Evolutionary conservation across 1,140 invertebrate species (phyloP).

Genomic region (Anastrepha obliqua): DNA sequence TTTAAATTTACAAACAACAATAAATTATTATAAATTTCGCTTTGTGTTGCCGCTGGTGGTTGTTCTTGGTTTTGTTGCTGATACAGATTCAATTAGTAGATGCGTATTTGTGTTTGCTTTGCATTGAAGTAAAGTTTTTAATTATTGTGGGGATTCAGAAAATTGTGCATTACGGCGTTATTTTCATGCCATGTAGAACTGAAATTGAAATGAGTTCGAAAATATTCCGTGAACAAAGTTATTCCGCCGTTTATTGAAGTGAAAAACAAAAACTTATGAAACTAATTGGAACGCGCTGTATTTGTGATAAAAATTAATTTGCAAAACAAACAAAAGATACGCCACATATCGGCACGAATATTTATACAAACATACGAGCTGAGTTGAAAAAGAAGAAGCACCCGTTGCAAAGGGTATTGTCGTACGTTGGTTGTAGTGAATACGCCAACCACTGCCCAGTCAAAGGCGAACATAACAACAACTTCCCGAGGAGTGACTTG

Average conservation of each 20-base stretch:
- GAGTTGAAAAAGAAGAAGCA: constrained; percentile 23
- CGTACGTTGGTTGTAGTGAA: not conserved
- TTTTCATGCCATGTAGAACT: too few species aligned
- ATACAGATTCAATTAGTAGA: too few species aligned
- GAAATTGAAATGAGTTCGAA: too few species aligned
- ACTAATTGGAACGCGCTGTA: constrained; percentile 37
- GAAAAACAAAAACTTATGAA: not conserved
- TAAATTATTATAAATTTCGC: not conserved
- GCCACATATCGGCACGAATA: not conserved
- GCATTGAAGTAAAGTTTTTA: too few species aligned
- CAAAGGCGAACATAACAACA: not conserved
- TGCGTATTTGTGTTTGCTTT: too few species aligned
- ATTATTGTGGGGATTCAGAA: too few species aligned
- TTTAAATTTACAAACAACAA: not conserved
- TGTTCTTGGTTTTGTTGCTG: not conserved
- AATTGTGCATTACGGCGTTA: too few species aligned
- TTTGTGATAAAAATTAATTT: constrained; percentile 42
- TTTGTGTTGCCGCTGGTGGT: not conserved
- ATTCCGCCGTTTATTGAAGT: not conserved
- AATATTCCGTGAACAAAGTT: too few species aligned
- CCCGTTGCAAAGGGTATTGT: constrained; percentile 9
- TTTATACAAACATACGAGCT: not conserved
- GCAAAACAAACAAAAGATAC: constrained; percentile 51
- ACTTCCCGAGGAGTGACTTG: constrained; percentile 3
- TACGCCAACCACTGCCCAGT: constrained; percentile 15